Percentiles rank a stretch among this genome's conserved stretches.
phyloP scores from a whole-genome alignment of 2,888 invertebrate genomes.

The Dolichopus griseipennis region DNA sequence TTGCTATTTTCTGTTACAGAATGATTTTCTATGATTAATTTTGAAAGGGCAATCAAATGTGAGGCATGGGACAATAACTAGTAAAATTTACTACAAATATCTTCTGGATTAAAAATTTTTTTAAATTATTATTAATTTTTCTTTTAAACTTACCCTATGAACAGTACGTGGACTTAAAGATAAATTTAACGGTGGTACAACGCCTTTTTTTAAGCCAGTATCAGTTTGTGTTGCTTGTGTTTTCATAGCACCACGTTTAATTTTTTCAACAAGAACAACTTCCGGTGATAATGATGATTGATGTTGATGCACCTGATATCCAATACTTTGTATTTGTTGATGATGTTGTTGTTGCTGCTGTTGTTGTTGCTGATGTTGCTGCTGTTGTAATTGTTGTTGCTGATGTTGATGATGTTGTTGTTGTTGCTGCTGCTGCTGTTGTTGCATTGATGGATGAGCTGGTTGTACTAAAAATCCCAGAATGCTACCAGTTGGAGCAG shows the following conservation, averaged over 20 bases:
- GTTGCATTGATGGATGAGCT: conserved; percentile 23
- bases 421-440: conserved; percentile 20
- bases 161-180: conserved; percentile 74
- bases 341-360: conserved; percentile 25
- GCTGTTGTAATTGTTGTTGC: conserved; percentile 24
- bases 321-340: conserved; percentile 23
- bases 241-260: conserved; percentile 76
- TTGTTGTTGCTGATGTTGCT: conserved; percentile 27
- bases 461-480: conserved; percentile 8
- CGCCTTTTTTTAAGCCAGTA: conserved; percentile 66
- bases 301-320: conserved; percentile 16
- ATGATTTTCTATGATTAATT: too few species aligned
- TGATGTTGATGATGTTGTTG: conserved; percentile 27
- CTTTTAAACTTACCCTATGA: conserved; percentile 53
- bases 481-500: background rate
- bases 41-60: too few species aligned
- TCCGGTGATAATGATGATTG: conserved; percentile 36
- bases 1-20: too few species aligned
- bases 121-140: too few species aligned
- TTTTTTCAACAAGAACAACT: conserved; percentile 56
- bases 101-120: too few species aligned
- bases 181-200: conserved; percentile 51
- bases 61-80: too few species aligned
- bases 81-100: too few species aligned
- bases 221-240: conserved; percentile 92